Percentiles rank a stretch among this genome's conserved stretches.
Evolutionary conservation across 2,888 invertebrate genomes (phyloP).

Genomic region (Noctua comes): DNA sequence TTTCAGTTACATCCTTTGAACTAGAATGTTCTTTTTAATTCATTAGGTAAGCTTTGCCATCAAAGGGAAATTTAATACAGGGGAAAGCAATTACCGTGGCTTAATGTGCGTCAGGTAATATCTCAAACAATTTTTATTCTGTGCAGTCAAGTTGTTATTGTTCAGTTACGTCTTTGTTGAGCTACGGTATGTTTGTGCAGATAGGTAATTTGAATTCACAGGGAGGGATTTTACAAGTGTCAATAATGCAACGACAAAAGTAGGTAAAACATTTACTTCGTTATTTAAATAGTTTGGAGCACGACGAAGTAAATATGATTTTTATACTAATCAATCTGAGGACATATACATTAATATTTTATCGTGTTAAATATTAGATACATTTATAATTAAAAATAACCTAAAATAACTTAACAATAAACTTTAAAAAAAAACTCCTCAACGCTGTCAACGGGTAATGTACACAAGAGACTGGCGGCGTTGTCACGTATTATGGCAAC

Average conservation of each 20-base stretch:
- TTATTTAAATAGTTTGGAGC: background rate
- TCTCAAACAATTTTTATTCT: slow-evolving; percentile 5
- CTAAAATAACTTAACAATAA: no score
- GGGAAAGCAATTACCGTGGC: slow-evolving; percentile 12
- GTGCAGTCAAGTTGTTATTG: slow-evolving; percentile 1
- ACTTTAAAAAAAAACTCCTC: no score
- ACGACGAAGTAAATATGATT: background rate
- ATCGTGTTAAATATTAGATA: no score
- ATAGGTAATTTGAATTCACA: background rate
- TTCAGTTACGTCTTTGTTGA: background rate
- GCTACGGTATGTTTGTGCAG: background rate
- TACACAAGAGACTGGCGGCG: no score
- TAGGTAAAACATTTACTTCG: background rate
- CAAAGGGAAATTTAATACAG: slow-evolving; percentile 20
- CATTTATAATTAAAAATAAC: no score
- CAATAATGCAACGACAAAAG: background rate
- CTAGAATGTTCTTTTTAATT: slow-evolving; percentile 32
- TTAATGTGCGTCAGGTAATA: background rate
- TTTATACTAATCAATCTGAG: no score
- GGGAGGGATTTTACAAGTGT: background rate
- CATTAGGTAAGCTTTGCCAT: slow-evolving; percentile 26
- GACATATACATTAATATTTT: no score
- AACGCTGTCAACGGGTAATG: no score
- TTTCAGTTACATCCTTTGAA: slow-evolving; percentile 3
- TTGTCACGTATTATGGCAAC: no score